These are phyloP conservation scores for Coregonus suidteri DNA, from an alignment of 2,797 vertebrate genomes.

Conservation along the genomic window DNA sequence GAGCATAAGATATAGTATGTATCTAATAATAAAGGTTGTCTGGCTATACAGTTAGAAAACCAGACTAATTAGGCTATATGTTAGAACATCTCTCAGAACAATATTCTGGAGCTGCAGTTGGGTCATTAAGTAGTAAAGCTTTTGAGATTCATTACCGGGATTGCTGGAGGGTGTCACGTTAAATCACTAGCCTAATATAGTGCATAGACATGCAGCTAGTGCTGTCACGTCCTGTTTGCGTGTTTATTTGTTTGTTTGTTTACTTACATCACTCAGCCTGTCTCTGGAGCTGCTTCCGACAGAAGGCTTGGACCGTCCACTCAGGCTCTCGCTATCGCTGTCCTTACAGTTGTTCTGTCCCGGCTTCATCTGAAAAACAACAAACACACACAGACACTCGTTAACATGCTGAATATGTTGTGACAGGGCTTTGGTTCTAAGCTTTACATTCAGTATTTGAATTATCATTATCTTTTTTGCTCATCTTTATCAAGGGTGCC, in stretches of 20 bases:
- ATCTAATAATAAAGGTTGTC: neutral
- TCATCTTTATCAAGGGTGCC: too few species aligned
- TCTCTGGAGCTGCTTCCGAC: conserved; percentile 88
- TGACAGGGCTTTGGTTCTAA: conserved; percentile 33
- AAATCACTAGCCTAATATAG: neutral
- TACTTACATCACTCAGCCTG: conserved; percentile 88
- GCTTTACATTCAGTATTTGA: conserved; percentile 18
- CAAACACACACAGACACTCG: conserved; percentile 9
- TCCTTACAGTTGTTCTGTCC: conserved; percentile 90
- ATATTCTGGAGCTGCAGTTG: neutral
- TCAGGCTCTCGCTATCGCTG: conserved; percentile 90
- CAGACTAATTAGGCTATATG: neutral
- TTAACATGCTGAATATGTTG: conserved; percentile 40
- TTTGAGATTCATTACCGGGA: neutral
- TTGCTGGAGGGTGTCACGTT: neutral
- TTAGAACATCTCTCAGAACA: neutral
- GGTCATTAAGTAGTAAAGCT: neutral
- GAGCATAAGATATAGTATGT: neutral
- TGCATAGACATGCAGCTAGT: neutral
- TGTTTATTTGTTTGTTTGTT: neutral
- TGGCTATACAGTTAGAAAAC: neutral
- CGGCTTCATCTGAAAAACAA: conserved; percentile 83
- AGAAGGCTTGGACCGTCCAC: conserved; percentile 86
- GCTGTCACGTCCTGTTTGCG: neutral
- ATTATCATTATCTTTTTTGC: too few species aligned